phyloP scores from a whole-genome alignment of 2,797 vertebrate genomes.

The Platyrinchus mystaceus region DNA sequence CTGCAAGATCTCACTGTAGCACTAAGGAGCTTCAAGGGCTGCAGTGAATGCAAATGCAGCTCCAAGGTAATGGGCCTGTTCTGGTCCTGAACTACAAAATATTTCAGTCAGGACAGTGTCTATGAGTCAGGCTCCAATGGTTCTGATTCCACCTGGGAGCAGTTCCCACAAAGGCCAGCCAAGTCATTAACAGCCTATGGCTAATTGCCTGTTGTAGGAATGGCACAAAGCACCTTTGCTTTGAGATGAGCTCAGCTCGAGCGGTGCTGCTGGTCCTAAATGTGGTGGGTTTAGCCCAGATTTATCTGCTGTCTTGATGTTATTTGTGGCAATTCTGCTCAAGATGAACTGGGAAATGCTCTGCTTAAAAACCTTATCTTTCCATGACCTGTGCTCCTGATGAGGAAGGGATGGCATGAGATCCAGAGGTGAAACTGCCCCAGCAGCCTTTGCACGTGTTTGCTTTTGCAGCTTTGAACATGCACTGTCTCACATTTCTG shows the following conservation, averaged over 20 bases:
- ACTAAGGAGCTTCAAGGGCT: not conserved
- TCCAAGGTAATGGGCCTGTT: not conserved
- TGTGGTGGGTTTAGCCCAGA: not conserved
- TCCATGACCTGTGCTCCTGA: not conserved
- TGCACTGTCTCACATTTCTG: not conserved
- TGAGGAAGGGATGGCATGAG: not conserved
- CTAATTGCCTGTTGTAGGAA: conserved; percentile 20
- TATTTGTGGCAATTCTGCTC: not conserved
- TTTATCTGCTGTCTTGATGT: not conserved
- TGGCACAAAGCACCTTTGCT: not conserved
- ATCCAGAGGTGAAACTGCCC: not conserved
- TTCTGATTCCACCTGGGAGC: conserved; percentile 19
- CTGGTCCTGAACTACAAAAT: not conserved
- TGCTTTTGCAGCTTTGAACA: not conserved
- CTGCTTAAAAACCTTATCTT: not conserved
- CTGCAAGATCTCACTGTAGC: not conserved
- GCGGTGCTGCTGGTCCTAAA: not conserved
- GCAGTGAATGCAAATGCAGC: not conserved
- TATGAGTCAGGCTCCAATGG: not conserved
- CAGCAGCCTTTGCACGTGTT: not conserved
- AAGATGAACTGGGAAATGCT: not conserved
- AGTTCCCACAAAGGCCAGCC: conserved; percentile 26
- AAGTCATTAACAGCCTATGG: conserved; percentile 34
- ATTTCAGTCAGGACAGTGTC: not conserved
- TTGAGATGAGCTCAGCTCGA: not conserved